A percentile compares a stretch with the other conserved stretches of the same genome.
These are phyloP conservation scores for Drosophila ercepeae DNA, from an alignment of 1,140 invertebrate species.

Conservation along the genomic window DNA sequence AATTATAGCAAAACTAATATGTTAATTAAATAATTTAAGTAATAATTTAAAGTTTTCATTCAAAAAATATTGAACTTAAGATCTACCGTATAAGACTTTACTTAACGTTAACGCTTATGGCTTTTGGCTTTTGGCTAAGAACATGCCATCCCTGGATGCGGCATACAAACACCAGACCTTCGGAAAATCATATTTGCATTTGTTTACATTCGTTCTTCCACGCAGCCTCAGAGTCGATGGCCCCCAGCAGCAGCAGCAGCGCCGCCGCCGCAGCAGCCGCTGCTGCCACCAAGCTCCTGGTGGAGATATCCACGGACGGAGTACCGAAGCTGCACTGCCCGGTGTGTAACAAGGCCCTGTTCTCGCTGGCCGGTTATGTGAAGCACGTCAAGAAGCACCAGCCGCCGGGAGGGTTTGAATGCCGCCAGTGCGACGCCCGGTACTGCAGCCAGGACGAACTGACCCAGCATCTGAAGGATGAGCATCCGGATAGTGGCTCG, in stretches of 20 bases:
- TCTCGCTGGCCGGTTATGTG: conserved; percentile 75
- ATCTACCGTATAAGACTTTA: no score
- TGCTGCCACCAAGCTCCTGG: conserved; percentile 61
- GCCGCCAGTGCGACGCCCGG: conserved; percentile 63
- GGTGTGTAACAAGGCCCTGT: conserved; percentile 73
- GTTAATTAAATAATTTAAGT: no score
- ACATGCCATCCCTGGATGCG: conserved; percentile 22
- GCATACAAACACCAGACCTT: conserved; percentile 35
- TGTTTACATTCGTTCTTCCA: conserved; percentile 36
- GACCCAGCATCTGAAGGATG: conserved; percentile 63
- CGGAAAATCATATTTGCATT: conserved; percentile 39
- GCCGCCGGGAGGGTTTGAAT: conserved; percentile 75
- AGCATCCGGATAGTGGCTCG: conserved; percentile 28
- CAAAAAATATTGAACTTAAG: no score
- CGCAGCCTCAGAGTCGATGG: conserved; percentile 42
- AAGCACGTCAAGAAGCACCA: conserved; percentile 82
- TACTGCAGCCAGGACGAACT: conserved; percentile 67
- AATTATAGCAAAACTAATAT: no score
- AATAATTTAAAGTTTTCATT: neutral
- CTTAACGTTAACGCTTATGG: no score
- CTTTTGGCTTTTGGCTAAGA: no score
- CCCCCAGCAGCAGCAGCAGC: conserved; percentile 32
- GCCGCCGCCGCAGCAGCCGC: conserved; percentile 31
- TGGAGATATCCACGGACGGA: conserved; percentile 76
- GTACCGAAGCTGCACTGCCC: conserved; percentile 78